These are phyloP conservation scores for Setophaga coronata DNA, from an alignment of 2,113 vertebrate genomes.

Conservation along the genomic window DNA sequence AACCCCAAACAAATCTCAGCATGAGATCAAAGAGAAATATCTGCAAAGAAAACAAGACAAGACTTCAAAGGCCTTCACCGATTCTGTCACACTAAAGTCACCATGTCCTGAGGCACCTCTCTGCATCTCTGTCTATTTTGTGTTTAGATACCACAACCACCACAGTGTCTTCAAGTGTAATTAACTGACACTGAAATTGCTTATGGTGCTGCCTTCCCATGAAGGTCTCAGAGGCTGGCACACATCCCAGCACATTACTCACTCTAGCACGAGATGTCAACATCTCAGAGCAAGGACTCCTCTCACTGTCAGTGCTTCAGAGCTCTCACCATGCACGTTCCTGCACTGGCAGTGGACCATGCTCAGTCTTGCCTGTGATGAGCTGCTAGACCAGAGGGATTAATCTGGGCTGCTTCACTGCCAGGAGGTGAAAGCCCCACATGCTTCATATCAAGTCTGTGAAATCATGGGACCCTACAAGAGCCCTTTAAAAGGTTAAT, in stretches of 20 bases:
- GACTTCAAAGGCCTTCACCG: neutral
- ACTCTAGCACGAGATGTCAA: neutral
- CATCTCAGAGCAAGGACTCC: neutral
- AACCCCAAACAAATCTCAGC: neutral
- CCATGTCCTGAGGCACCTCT: neutral
- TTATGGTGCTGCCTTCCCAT: neutral
- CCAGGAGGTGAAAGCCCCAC: neutral
- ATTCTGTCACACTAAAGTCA: neutral
- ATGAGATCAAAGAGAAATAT: conserved; percentile 61
- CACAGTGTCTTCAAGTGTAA: neutral
- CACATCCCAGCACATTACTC: neutral
- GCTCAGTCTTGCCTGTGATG: neutral
- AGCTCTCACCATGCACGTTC: fast-evolving
- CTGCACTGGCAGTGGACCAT: neutral
- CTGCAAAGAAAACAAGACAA: conserved; percentile 11
- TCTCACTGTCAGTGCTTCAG: neutral
- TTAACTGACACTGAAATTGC: neutral
- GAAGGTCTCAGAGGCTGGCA: neutral
- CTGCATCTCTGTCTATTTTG: neutral
- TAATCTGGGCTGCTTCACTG: neutral
- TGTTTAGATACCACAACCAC: neutral
- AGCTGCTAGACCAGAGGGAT: neutral
- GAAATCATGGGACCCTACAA: neutral
- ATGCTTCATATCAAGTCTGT: neutral
- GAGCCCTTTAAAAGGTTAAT: neutral